phyloP scores from a whole-genome alignment of 2,797 vertebrate genomes.

The Esox lucius region DNA sequence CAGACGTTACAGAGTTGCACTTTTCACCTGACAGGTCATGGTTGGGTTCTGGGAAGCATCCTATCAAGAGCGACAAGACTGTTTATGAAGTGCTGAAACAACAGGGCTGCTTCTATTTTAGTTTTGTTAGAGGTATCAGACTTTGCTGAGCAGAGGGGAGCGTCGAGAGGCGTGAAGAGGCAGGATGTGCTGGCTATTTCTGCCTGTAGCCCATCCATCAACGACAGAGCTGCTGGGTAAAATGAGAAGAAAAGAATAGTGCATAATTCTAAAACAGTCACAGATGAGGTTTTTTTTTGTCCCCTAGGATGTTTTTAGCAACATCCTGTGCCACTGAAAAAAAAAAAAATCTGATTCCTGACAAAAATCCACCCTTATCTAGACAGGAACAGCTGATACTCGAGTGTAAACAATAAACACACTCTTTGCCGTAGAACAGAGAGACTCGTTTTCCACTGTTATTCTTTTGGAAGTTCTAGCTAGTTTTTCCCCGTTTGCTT shows the following conservation, averaged over 20 bases:
- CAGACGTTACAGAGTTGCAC: slow-evolving; percentile 2
- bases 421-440: slow-evolving; percentile 11
- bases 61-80: slow-evolving; percentile 33
- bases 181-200: slow-evolving; percentile 27
- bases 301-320: slow-evolving; percentile 8
- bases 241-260: not conserved
- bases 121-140: slow-evolving; percentile 36
- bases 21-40: slow-evolving; percentile 12
- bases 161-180: slow-evolving; percentile 23
- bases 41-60: slow-evolving; percentile 15
- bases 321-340: slow-evolving; percentile 33
- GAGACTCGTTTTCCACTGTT: slow-evolving; percentile 40
- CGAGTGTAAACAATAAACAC: not conserved
- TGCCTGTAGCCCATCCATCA: slow-evolving; percentile 52
- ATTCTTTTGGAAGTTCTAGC: slow-evolving; percentile 31
- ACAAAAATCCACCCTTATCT: slow-evolving; percentile 36
- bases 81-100: slow-evolving; percentile 41
- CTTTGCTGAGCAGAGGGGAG: not conserved
- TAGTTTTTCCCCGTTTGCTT: slow-evolving; percentile 15
- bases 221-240: not conserved
- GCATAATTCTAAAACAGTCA: slow-evolving; percentile 46
- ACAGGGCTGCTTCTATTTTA: slow-evolving; percentile 36
- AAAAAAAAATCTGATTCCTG: slow-evolving; percentile 8
- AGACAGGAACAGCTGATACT: slow-evolving; percentile 9
- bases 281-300: slow-evolving; percentile 9